Evolutionary conservation across 2,113 vertebrate species (phyloP), one percentile per base, ranked within the genome.

Genomic region (Tychaedon coryphoeus): DNA sequence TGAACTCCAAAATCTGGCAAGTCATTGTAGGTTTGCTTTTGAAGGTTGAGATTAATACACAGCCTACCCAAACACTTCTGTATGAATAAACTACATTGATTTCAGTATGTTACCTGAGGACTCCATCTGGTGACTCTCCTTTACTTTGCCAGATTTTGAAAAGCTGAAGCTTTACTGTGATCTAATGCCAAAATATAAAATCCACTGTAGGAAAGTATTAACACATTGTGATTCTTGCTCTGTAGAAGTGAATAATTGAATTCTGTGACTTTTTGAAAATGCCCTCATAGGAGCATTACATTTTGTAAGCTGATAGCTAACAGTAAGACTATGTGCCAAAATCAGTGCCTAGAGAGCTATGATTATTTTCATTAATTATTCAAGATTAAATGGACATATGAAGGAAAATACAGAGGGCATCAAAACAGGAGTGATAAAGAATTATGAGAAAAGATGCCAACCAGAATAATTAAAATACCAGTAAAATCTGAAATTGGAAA

Each of bases 51-150:
- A 90, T 95, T 94, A 92, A 97, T 93, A 85, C n/a, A 92, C 61
- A 76, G 48, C 28, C 45, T 95, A 93, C 74, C 36, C 66, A 95
- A 96, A 81, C 82, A 92, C 22, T 97, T 93, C 92, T 80, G 54
- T 81, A 86, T 86, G 94, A 95, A 92, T 94, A 96, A 96, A 95
- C 78, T 88, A 92, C 79, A 89, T 72, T 90, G 94, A 92, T 96
- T 97, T 96, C 94, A 94, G 79, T 91, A 89, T 93, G 77, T 89
- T 93, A 97, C 94, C 97, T 96, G 90, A 93, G 79, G 91, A 94
- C 90, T 78, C 89, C 96, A 96, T 97, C 94, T 97, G 88, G 70
- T 95, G 58, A 95, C 43, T 85, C 19, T 45, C 18, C 66, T 93
- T 95, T 80, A 94, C 60, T 94, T 94, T 96, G 79, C 80, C 92